Percentiles rank a stretch among this genome's conserved stretches.
phyloP scores from a whole-genome alignment of 92 coral and sea anemone species.

The Epizoanthus stellaris region DNA sequence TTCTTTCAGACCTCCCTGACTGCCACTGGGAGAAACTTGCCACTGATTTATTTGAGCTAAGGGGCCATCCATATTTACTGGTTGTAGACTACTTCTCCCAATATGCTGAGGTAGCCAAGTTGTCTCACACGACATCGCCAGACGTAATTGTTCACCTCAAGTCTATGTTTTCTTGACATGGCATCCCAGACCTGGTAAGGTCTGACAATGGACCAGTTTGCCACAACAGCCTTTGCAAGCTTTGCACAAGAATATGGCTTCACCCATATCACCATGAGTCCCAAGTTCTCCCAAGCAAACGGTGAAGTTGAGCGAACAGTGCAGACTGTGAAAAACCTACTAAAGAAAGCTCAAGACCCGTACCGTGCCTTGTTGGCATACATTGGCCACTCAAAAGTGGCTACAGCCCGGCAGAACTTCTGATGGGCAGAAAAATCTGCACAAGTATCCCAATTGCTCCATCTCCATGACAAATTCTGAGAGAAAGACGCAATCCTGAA shows the following conservation, averaged over 20 bases:
- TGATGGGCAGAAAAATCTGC: conserved; percentile 28
- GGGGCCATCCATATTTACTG: conserved; percentile 15
- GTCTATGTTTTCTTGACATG: too few relatives aligned
- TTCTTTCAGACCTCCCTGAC: too few relatives aligned
- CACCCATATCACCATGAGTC: too few relatives aligned
- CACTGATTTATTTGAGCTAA: conserved; percentile 10
- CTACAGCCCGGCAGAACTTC: conserved; percentile 42
- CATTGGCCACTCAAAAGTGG: conserved; percentile 45
- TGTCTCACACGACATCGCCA: too few relatives aligned
- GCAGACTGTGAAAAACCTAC: too few relatives aligned
- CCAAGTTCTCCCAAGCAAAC: too few relatives aligned
- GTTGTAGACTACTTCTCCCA: too few relatives aligned
- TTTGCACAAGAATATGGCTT: too few relatives aligned
- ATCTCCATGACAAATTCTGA: not conserved
- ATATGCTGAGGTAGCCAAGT: too few relatives aligned
- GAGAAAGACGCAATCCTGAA: not conserved
- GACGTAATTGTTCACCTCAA: too few relatives aligned
- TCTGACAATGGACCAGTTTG: conserved; percentile 57
- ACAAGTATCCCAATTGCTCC: conserved; percentile 53
- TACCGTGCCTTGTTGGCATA: conserved; percentile 30
- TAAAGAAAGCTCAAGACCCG: conserved; percentile 15
- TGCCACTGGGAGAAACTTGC: too few relatives aligned
- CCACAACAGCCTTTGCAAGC: not conserved
- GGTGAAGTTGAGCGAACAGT: too few relatives aligned
- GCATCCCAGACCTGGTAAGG: not conserved